phyloP scores from a whole-genome alignment of 2,888 invertebrate genomes.

The Ischnus inquisitorius region DNA sequence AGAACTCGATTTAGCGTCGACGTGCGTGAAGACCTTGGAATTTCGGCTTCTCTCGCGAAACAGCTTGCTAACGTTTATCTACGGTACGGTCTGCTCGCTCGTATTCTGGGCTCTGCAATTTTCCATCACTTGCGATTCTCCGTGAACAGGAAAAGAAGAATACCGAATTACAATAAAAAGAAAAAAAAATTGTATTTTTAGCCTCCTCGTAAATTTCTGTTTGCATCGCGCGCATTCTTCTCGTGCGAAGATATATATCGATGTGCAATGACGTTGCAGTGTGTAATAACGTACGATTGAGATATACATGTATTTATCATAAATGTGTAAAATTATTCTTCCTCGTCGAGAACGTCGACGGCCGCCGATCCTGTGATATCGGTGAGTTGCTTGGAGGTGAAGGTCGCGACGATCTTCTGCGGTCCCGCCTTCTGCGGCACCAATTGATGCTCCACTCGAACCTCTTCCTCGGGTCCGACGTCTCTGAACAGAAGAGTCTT shows the following conservation, averaged over 20 bases:
- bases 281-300: slow-evolving; percentile 11
- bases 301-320: slow-evolving; percentile 23
- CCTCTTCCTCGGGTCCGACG: slow-evolving; percentile 86
- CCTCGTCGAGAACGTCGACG: slow-evolving; percentile 86
- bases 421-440: slow-evolving; percentile 89
- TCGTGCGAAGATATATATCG: slow-evolving; percentile 6
- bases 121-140: slow-evolving; percentile 74
- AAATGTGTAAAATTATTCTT: slow-evolving; percentile 69
- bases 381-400: slow-evolving; percentile 89
- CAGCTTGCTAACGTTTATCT: slow-evolving; percentile 73
- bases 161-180: slow-evolving; percentile 19
- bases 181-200: slow-evolving; percentile 19
- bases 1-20: slow-evolving; percentile 13
- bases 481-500: slow-evolving; percentile 87
- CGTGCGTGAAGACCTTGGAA: slow-evolving; percentile 5
- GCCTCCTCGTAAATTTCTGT: slow-evolving; percentile 1
- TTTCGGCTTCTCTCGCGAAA: slow-evolving; percentile 66
- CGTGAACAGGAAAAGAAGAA: slow-evolving; percentile 37
- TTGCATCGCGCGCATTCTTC: not conserved
- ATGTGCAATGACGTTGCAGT: not conserved
- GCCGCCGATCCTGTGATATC: slow-evolving; percentile 90
- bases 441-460: slow-evolving; percentile 87
- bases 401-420: slow-evolving; percentile 90
- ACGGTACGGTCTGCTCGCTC: slow-evolving; percentile 73
- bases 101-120: slow-evolving; percentile 77